Evolutionary conservation across 2,797 vertebrate genomes (phyloP).

Genomic region (Chloroceryle inda): DNA sequence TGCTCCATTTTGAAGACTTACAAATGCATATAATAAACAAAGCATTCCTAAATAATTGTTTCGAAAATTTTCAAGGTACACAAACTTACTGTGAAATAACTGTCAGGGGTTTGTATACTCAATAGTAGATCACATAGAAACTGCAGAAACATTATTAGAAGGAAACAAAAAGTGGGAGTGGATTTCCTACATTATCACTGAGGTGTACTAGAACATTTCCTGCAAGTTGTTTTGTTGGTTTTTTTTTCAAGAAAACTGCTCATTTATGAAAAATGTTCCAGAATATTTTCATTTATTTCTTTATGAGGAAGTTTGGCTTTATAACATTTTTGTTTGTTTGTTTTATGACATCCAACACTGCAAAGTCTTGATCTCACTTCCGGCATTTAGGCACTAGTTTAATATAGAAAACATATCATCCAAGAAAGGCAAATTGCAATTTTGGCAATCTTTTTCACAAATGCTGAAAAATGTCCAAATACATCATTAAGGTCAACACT

Average conservation of each 20-base stretch:
- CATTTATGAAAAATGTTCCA: neutral
- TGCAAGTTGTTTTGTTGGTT: neutral
- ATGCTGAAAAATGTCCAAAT: neutral
- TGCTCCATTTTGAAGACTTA: neutral
- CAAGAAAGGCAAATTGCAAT: neutral
- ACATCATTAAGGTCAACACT: neutral
- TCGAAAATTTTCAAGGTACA: neutral
- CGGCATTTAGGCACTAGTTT: neutral
- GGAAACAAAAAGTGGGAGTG: neutral
- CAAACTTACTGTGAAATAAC: neutral
- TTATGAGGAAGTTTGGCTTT: neutral
- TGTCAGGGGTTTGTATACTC: neutral
- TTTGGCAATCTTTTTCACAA: neutral
- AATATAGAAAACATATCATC: constrained; percentile 2
- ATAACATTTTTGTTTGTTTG: neutral
- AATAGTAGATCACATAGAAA: neutral
- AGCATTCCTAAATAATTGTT: neutral
- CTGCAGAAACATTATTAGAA: neutral
- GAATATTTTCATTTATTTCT: neutral
- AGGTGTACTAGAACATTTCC: neutral
- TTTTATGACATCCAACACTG: neutral
- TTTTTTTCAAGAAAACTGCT: neutral
- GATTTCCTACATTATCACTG: neutral
- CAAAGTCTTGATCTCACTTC: neutral
- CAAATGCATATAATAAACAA: neutral